A percentile compares a stretch with the other conserved stretches of the same genome.
Conservation (phyloP, 2,113 vertebrate genomes). For the Cricetomys ansorgei region DNA sequence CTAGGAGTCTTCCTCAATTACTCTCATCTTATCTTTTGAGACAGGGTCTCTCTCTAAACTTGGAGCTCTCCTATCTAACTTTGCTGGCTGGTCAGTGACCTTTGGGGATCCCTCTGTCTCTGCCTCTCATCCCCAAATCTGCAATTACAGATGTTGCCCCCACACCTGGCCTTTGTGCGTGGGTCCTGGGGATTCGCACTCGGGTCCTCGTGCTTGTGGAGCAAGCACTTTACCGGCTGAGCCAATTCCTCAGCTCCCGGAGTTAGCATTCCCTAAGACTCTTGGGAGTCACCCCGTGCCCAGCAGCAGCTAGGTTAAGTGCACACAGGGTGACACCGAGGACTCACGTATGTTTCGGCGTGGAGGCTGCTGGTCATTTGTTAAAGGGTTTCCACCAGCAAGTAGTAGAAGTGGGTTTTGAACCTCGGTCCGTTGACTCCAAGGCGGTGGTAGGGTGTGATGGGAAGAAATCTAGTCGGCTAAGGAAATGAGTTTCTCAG, state of each 20-base stretch:
- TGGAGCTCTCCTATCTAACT: too few relatives aligned
- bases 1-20: not conserved
- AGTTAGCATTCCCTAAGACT: not conserved
- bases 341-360: not conserved
- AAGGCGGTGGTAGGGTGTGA: not conserved
- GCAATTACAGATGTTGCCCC: not conserved
- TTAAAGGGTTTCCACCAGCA: not conserved
- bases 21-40: not conserved
- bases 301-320: not conserved
- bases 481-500: constrained; percentile 22
- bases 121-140: not conserved
- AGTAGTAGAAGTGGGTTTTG: not conserved
- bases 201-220: not conserved
- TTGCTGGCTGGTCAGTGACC: not conserved
- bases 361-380: not conserved
- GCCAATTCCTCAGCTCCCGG: too few relatives aligned
- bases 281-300: not conserved
- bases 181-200: not conserved
- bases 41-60: not conserved
- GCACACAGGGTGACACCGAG: not conserved
- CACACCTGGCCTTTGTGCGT: not conserved
- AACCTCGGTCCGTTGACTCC: not conserved
- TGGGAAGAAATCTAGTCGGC: not conserved
- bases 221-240: not conserved
- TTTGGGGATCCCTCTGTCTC: too few relatives aligned